phyloP scores from a whole-genome alignment of 2,113 vertebrate genomes.

The Eolophus roseicapilla region DNA sequence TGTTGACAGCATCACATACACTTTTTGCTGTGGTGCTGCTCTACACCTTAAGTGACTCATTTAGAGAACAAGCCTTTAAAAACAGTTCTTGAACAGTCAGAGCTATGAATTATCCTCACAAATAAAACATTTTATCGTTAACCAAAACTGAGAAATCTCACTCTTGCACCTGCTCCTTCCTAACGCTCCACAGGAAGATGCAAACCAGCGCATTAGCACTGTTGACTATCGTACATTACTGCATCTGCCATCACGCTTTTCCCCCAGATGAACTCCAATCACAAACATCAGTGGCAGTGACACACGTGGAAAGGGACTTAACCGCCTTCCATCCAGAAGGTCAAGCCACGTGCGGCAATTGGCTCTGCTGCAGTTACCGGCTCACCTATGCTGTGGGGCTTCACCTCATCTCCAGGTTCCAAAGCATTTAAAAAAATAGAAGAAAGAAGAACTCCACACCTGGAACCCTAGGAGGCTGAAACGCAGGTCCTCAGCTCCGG shows the following conservation, averaged over 20 bases:
- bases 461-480: not conserved
- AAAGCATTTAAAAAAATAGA: not conserved
- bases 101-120: not conserved
- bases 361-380: not conserved
- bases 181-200: not conserved
- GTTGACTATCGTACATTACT: not conserved
- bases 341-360: not conserved
- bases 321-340: not conserved
- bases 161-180: not conserved
- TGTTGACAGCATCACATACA: accelerated
- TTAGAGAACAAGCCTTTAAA: not conserved
- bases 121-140: not conserved
- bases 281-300: not conserved
- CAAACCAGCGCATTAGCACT: not conserved
- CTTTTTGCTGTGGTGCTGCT: not conserved
- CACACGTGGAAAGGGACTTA: accelerated
- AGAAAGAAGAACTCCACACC: not conserved
- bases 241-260: not conserved
- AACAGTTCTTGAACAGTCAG: not conserved
- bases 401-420: not conserved
- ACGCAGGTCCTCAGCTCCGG: accelerated
- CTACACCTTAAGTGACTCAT: not conserved
- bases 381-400: not conserved
- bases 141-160: not conserved
- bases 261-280: not conserved